phyloP scores from a whole-genome alignment of 2,888 invertebrate genomes.

The Palloptera scutellata region DNA sequence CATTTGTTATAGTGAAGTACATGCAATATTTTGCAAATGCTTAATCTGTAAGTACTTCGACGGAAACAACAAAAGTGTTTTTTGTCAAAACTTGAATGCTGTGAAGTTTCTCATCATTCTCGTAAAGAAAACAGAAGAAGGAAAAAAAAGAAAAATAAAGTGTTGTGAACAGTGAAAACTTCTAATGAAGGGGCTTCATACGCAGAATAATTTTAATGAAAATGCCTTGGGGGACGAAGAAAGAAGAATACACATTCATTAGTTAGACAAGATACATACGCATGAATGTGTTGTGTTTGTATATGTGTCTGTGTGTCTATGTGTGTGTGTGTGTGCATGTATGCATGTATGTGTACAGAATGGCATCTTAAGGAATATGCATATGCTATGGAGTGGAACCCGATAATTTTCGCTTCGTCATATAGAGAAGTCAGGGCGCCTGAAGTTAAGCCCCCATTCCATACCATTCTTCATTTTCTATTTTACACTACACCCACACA shows the following conservation, averaged over 20 bases:
- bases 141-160: neutral
- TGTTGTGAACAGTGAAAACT: constrained; percentile 3
- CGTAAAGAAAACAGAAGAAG: neutral
- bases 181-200: constrained; percentile 4
- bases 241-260: constrained; percentile 8
- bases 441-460: too few relatives aligned
- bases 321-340: neutral
- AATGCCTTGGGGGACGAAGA: neutral
- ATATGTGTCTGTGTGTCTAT: neutral
- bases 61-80: too few relatives aligned
- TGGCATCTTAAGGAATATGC: neutral
- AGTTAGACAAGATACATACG: neutral
- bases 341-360: neutral
- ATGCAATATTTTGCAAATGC: too few relatives aligned
- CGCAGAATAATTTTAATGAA: neutral
- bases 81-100: too few relatives aligned
- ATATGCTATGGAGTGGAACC: neutral
- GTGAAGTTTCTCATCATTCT: too few relatives aligned
- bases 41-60: too few relatives aligned
- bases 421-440: too few relatives aligned
- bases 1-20: too few relatives aligned
- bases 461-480: neutral
- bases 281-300: neutral
- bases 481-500: neutral
- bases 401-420: neutral